Evolutionary conservation across 2,888 invertebrate species (phyloP).

Genomic region (Prostheceraeus crozeri): DNA sequence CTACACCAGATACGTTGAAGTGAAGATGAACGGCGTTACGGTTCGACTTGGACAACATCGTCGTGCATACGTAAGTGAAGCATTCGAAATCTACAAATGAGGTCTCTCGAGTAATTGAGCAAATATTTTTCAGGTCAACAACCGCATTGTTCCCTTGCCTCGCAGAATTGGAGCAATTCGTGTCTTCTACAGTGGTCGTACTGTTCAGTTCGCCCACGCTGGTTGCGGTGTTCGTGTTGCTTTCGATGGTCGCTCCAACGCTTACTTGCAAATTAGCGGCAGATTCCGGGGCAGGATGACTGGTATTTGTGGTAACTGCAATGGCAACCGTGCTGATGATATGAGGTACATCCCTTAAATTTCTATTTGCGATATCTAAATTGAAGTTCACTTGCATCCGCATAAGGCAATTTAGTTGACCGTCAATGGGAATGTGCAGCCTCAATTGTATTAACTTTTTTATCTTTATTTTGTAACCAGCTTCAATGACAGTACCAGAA

Average conservation of each 20-base stretch:
- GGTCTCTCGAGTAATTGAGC: too few species aligned
- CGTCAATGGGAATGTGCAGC: too few species aligned
- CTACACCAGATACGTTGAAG: conserved; percentile 41
- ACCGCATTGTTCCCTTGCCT: too few species aligned
- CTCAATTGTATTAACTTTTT: too few species aligned
- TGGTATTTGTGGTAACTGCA: conserved; percentile 45
- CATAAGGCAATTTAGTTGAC: too few species aligned
- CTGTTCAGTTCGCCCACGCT: conserved; percentile 39
- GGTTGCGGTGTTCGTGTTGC: conserved; percentile 42
- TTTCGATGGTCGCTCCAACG: conserved; percentile 42
- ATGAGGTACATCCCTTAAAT: too few species aligned
- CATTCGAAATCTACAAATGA: too few species aligned
- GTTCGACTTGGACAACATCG: conserved; percentile 38
- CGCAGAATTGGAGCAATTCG: conserved; percentile 28
- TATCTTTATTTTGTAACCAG: too few species aligned
- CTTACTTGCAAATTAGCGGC: conserved; percentile 40
- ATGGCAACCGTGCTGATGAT: conserved; percentile 42
- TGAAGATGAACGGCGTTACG: conserved; percentile 40
- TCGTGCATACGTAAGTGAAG: conserved; percentile 13
- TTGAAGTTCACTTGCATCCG: too few species aligned
- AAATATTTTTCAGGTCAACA: too few species aligned
- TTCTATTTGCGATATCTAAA: too few species aligned
- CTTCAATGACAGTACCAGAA: too few species aligned
- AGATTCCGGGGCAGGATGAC: conserved; percentile 39
- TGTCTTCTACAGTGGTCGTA: conserved; percentile 37